A percentile compares a stretch with the other conserved stretches of the same genome.
These are phyloP conservation scores for Auanema sp. DNA, from an alignment of 2,888 invertebrate species.

Conservation along the genomic window DNA sequence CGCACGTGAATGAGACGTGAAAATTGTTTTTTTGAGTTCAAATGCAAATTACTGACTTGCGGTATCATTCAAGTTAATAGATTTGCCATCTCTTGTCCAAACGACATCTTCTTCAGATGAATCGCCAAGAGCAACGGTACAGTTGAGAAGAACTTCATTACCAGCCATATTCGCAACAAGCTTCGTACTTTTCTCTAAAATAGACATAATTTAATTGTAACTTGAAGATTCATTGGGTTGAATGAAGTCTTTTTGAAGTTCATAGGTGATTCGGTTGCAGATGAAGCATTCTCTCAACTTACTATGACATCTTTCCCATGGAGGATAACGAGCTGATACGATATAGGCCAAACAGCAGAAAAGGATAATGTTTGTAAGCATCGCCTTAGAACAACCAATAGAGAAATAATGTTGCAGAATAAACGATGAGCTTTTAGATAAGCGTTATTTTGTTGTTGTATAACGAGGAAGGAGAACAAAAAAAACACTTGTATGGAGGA, in stretches of 20 bases:
- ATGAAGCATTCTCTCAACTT: too few relatives aligned
- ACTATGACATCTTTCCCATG: too few relatives aligned
- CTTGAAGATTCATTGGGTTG: slow-evolving; percentile 5
- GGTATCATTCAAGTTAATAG: slow-evolving; percentile 45
- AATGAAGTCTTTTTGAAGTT: slow-evolving; percentile 1
- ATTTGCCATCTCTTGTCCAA: slow-evolving; percentile 47
- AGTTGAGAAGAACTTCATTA: slow-evolving; percentile 54
- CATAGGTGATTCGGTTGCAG: too few relatives aligned
- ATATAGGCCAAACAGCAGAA: too few relatives aligned
- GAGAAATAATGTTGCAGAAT: not conserved
- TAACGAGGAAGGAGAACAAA: not conserved
- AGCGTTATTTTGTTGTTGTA: slow-evolving; percentile 7
- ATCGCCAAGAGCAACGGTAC: slow-evolving; percentile 46
- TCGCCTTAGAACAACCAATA: too few relatives aligned
- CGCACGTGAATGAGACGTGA: not conserved
- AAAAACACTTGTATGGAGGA: not conserved
- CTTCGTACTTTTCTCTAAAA: slow-evolving; percentile 50
- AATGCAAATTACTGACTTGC: slow-evolving; percentile 38
- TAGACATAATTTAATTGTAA: not conserved
- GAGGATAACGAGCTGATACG: too few relatives aligned
- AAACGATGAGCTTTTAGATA: slow-evolving; percentile 14
- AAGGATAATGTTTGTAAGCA: too few relatives aligned
- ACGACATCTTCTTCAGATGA: slow-evolving; percentile 38
- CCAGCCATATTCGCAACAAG: slow-evolving; percentile 55
- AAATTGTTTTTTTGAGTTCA: too few relatives aligned